A percentile compares a stretch with the other conserved stretches of the same genome.
These are phyloP conservation scores for Rhyacichthys aspro DNA, from an alignment of 2,797 vertebrate genomes.

Conservation along the genomic window DNA sequence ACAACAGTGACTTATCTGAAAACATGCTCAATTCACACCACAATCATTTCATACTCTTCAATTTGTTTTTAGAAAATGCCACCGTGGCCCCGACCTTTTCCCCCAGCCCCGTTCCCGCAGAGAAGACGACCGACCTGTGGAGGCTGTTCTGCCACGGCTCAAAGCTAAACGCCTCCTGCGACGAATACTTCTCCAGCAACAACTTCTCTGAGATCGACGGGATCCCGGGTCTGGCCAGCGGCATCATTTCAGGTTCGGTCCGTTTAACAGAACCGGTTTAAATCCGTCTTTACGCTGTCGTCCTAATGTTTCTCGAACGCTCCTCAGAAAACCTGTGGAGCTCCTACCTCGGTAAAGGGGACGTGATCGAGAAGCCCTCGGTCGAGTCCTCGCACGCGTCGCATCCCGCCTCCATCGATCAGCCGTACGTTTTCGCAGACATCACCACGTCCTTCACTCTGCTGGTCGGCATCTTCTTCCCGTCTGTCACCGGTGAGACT, in stretches of 20 bases:
- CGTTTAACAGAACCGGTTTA: too few species aligned
- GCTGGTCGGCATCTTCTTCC: constrained; percentile 93
- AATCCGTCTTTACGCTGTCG: too few species aligned
- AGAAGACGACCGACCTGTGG: constrained; percentile 81
- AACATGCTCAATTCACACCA: neutral
- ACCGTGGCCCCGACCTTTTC: constrained; percentile 38
- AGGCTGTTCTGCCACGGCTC: constrained; percentile 79
- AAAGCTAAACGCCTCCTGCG: constrained; percentile 81
- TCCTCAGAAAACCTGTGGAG: constrained; percentile 90
- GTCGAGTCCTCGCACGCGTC: constrained; percentile 67
- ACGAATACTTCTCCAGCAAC: constrained; percentile 84
- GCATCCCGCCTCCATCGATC: constrained; percentile 72
- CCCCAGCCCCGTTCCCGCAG: constrained; percentile 1
- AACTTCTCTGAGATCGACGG: constrained; percentile 81
- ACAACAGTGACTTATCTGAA: too few species aligned
- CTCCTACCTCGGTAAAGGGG: constrained; percentile 85
- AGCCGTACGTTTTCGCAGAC: constrained; percentile 85
- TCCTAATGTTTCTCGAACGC: too few species aligned
- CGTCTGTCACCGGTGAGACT: constrained; percentile 88
- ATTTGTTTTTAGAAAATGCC: constrained; percentile 50
- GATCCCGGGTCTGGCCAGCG: constrained; percentile 88
- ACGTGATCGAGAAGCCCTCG: constrained; percentile 85
- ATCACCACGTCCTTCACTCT: constrained; percentile 91
- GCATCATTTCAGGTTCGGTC: constrained; percentile 78
- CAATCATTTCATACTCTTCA: neutral